These are phyloP conservation scores for Carapus acus DNA, from an alignment of 2,797 vertebrate species.

Conservation along the genomic window DNA sequence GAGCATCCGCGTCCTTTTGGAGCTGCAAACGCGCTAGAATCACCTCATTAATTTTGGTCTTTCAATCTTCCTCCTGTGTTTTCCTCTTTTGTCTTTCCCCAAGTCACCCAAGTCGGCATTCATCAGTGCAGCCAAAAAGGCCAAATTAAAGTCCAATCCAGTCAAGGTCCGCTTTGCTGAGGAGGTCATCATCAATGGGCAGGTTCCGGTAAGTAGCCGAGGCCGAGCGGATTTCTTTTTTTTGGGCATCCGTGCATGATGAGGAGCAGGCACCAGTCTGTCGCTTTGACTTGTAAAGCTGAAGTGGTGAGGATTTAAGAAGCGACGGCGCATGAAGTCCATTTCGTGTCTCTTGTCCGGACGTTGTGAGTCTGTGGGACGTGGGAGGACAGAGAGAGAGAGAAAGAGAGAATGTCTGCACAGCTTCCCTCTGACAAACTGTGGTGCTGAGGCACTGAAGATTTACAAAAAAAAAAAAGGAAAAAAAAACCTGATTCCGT, in stretches of 20 bases:
- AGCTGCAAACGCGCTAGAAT: slow-evolving; percentile 27
- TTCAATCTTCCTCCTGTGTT: slow-evolving; percentile 17
- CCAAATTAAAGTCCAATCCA: slow-evolving; percentile 97
- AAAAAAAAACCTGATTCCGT: no score
- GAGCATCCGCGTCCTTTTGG: slow-evolving; percentile 34
- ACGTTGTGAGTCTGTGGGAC: no score
- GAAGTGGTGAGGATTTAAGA: no score
- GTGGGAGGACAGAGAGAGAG: no score
- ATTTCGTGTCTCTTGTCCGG: no score
- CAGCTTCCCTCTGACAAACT: slow-evolving; percentile 8
- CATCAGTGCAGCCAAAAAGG: slow-evolving; percentile 99
- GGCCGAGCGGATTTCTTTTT: no score
- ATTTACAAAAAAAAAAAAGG: no score
- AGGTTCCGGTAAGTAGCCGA: slow-evolving; percentile 92
- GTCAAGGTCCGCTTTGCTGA: slow-evolving; percentile 98
- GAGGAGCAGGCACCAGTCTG: slow-evolving; percentile 3
- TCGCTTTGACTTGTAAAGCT: slow-evolving; percentile 18
- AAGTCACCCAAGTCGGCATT: slow-evolving; percentile 99
- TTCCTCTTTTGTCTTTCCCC: slow-evolving; percentile 11
- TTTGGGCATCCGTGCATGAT: slow-evolving; percentile 21
- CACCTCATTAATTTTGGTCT: slow-evolving; percentile 32
- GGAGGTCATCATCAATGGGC: slow-evolving; percentile 97
- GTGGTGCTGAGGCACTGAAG: neutral
- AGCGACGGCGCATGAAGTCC: no score
- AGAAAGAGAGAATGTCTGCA: no score